Evolutionary conservation across 2,888 invertebrate genomes (phyloP), one percentile per base, ranked within the genome.

Genomic region (Abrostola tripartita): DNA sequence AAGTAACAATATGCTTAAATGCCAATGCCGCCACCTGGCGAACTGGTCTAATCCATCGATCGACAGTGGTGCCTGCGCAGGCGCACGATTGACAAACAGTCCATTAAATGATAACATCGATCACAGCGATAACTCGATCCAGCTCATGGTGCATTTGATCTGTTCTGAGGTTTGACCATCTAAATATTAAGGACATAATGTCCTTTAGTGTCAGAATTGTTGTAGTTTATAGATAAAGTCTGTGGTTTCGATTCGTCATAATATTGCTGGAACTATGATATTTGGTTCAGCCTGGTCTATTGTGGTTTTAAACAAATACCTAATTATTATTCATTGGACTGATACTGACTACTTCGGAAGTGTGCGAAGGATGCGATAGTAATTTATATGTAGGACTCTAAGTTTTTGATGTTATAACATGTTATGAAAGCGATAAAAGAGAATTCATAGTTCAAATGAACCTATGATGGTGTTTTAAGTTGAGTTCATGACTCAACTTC

Each of bases 71-170:
- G 51, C 51, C 40, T 57, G 59, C 58, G 50, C 67, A 40, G 47
- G 58, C 58, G 50, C 56, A 56, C 50, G 36, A 66, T 56, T 67
- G 70, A 71, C 70, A 71, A 75, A 68, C 59, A 59, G 54, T 66
- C 61, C 68, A 72, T 75, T 68, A 68, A 72, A 66, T 64, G 78
- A 80, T 79, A 80, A 71, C 51, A 72, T 79, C 72, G 52, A 67
- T 62, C 57, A 55, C 36, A 61, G 36, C 44, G 61, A 71, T 66
- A 69, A 55, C 51, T 68, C 52, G 36, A 52, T 49, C 52, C 37
- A 55, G 52, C 59, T 50, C 42, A 68, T 65, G 41, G 51, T 60
- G 49, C 55, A 76, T 69, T 71, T 38, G 56, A 52, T 36, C 56
- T 52, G 49, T 61, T 64, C 59, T 12, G 62, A 24, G 49, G 66